phyloP scores from a whole-genome alignment of 2,113 vertebrate species.

The Bettongia penicillata region DNA sequence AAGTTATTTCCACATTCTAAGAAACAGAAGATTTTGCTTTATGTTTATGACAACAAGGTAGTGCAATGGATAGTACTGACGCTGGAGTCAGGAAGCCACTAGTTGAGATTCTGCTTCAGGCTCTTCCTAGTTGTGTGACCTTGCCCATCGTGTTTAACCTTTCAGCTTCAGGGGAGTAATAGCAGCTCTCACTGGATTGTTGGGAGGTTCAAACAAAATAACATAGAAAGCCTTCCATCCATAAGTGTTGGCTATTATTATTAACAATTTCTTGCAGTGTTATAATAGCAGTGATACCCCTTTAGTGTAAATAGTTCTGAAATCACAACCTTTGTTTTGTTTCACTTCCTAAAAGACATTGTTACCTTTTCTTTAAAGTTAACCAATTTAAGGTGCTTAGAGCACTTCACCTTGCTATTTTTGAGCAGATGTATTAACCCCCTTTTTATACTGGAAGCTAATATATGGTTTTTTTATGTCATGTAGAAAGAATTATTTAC shows the following conservation, averaged over 20 bases:
- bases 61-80: not conserved
- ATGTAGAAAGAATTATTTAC: not conserved
- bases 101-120: not conserved
- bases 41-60: not conserved
- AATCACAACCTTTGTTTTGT: not conserved
- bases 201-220: not conserved
- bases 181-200: not conserved
- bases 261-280: not conserved
- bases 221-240: not conserved
- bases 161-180: not conserved
- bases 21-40: not conserved
- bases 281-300: not conserved
- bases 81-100: not conserved
- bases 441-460: not conserved
- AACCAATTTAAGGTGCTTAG: not conserved
- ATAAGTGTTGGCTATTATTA: not conserved
- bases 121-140: not conserved
- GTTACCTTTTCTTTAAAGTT: not conserved
- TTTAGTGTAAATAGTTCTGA: not conserved
- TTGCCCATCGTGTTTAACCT: not conserved
- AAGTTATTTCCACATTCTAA: not conserved
- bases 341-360: no score
- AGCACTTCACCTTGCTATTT: not conserved
- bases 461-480: not conserved
- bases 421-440: not conserved